These are phyloP conservation scores for Lasioglossum malachurum DNA, from an alignment of 2,888 invertebrate species.

Conservation along the genomic window DNA sequence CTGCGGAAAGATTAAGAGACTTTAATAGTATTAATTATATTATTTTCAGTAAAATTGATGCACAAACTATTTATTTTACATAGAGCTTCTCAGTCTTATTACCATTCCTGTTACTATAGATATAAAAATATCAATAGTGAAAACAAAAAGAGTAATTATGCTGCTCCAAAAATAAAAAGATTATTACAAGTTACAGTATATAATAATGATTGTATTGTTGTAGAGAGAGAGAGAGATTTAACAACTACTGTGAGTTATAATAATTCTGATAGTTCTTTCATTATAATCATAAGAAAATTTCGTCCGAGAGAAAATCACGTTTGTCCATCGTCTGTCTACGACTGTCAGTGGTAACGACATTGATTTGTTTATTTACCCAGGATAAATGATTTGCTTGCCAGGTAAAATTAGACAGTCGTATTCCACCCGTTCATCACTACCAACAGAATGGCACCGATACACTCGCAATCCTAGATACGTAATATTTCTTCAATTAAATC, in stretches of 20 bases:
- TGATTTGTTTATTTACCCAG: neutral
- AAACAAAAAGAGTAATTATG: neutral
- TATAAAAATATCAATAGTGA: neutral
- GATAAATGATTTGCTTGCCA: neutral
- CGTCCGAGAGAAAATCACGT: neutral
- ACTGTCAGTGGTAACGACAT: neutral
- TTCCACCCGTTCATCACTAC: neutral
- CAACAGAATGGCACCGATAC: neutral
- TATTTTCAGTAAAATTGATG: too few species aligned
- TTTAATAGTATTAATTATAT: too few species aligned
- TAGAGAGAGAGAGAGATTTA: too few species aligned
- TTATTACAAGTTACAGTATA: neutral
- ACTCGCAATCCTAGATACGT: neutral
- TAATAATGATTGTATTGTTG: neutral
- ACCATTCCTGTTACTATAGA: neutral
- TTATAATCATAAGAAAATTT: neutral
- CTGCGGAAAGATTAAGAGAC: too few species aligned
- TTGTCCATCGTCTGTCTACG: too few species aligned
- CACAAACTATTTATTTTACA: too few species aligned
- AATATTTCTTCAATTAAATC: slow-evolving; percentile 12
- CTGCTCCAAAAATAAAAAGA: neutral
- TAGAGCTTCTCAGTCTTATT: too few species aligned
- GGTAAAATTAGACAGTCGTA: neutral
- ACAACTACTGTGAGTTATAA: neutral
- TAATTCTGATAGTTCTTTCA: neutral